phyloP scores from a whole-genome alignment of 2,888 invertebrate genomes.

The Argyresthia albistria region DNA sequence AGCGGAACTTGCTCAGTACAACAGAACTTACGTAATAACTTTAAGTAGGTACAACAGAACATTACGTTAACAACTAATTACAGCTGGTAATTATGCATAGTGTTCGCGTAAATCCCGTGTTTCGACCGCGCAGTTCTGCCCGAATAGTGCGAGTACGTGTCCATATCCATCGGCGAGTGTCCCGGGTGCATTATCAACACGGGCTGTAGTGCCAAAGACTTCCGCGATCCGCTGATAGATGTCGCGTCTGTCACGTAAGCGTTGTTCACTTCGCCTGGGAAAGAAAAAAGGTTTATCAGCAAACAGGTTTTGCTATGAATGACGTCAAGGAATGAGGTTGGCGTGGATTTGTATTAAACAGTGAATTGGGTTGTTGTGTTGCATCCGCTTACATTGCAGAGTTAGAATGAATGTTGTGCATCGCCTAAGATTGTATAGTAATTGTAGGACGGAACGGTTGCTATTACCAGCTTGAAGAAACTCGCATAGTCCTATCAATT shows the following conservation, averaged over 20 bases:
- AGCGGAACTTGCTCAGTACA: background rate
- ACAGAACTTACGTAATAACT: background rate
- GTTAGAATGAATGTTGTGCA: too few relatives aligned
- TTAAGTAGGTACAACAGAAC: background rate
- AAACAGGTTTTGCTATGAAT: background rate
- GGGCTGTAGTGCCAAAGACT: constrained; percentile 89
- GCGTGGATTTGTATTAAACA: background rate
- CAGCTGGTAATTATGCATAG: constrained; percentile 80
- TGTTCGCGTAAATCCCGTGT: constrained; percentile 75
- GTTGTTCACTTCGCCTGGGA: constrained; percentile 89
- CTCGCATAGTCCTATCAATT: too few relatives aligned
- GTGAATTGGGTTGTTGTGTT: too few relatives aligned
- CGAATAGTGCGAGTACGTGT: constrained; percentile 86
- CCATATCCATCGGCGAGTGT: constrained; percentile 74
- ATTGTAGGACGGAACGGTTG: too few relatives aligned
- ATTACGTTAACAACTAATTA: constrained; percentile 23
- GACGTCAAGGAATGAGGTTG: constrained; percentile 1
- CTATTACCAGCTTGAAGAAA: too few relatives aligned
- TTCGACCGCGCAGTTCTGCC: constrained; percentile 77
- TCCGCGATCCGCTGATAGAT: constrained; percentile 87
- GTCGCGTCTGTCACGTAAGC: constrained; percentile 90
- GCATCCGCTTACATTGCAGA: background rate
- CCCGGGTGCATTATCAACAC: constrained; percentile 83
- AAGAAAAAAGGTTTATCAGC: background rate
- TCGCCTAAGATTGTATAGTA: too few relatives aligned